Evolutionary conservation across 2,888 invertebrate genomes (phyloP), one percentile per base, ranked within the genome.

Genomic region (Neoscelio sp.): DNA sequence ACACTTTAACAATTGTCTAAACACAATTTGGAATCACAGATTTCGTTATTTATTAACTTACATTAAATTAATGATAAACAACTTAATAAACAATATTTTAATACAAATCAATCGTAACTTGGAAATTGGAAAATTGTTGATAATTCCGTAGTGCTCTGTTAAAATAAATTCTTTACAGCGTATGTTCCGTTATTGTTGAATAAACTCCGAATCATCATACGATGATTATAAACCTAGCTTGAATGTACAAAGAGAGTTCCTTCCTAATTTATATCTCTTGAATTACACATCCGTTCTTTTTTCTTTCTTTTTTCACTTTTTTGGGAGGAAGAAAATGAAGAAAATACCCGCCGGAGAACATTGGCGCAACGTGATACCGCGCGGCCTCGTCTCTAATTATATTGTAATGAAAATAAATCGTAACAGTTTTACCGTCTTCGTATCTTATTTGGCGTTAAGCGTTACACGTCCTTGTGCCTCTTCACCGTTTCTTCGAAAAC

Each of bases 401-500:
- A 68, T 68, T 28, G 38, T 68, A 68, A 68, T 68, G 68, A 68
- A 68, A 68, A 68, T 68, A 68, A 68, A 68, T 68, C 68, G 68
- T 68, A 68, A 60, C 58, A 77, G 71, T 65, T 71, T 65, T 54
- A 44, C 58, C 65, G 54, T 38, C 18, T 56, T 28, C 56, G 64
- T 64, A 15, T 56, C 44, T 73, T 48, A 54, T 64, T 64, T 58
- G 23, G 26, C 35, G 60, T 54, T 46, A 17, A 44, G 17, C 70
- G 38, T 20, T 18, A 38, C 62, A 30, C 38, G 18, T 44, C 12
- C 6, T n/a, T n/a, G 20, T 10, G n/a, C 38, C 42, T 23, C 56
- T 56, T 20, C 38, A 42, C n/a, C n/a, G n/a, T 44, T 40, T 10
- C 38, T 70, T 71, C 46, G 70, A 70, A 64, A 64, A 48, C 35